Conservation (phyloP, 2,888 invertebrate species). For the Aquatica leii region DNA sequence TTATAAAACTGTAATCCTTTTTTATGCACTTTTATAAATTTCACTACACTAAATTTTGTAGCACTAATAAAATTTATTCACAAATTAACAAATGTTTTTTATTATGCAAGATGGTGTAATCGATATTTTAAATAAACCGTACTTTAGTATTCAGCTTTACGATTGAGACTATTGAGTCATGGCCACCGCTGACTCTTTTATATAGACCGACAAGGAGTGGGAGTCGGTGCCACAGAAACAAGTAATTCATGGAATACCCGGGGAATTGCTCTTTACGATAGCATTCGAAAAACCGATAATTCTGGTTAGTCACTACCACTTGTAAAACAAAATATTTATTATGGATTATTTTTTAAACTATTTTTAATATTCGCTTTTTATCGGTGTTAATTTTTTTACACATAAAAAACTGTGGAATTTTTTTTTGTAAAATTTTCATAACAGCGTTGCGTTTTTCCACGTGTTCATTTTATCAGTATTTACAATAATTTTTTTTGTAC, state of each 20-base stretch:
- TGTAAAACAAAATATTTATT: constrained; percentile 6
- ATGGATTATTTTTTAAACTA: no score
- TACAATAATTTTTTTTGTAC: no score
- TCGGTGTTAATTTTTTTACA: no score
- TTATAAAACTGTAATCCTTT: constrained; percentile 23
- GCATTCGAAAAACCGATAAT: constrained; percentile 30
- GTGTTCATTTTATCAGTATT: no score
- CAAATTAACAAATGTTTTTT: constrained; percentile 9
- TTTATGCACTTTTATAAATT: constrained; percentile 20
- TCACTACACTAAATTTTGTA: background rate
- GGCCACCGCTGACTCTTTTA: constrained; percentile 1
- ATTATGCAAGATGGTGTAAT: constrained; percentile 28
- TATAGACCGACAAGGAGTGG: constrained; percentile 17
- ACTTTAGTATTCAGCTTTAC: constrained; percentile 1
- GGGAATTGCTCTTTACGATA: constrained; percentile 23
- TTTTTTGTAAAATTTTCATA: no score
- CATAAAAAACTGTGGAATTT: no score
- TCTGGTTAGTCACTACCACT: constrained; percentile 5
- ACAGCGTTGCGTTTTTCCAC: no score
- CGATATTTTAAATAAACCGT: no score
- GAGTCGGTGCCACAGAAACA: constrained; percentile 14
- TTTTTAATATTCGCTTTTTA: no score
- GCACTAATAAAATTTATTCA: constrained; percentile 9
- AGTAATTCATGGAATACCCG: constrained; percentile 27
- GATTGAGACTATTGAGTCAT: constrained; percentile 9